These are phyloP conservation scores for Herpetotheres cachinnans DNA, from an alignment of 2,113 vertebrate species.

Conservation along the genomic window DNA sequence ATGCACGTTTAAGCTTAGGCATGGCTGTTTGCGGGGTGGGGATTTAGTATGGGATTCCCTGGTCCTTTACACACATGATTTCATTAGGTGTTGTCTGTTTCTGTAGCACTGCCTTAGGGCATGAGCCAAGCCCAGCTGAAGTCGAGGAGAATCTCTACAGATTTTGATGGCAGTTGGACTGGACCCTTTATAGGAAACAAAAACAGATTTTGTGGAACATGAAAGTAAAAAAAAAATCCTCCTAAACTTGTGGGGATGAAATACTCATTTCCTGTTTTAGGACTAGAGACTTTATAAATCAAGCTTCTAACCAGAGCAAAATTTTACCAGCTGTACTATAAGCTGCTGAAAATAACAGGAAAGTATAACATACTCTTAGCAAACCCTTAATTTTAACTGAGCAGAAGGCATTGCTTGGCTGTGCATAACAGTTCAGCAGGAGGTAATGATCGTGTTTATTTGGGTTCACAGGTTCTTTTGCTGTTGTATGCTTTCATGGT, in stretches of 20 bases:
- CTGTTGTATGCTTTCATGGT: conserved; percentile 39
- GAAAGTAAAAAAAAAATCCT: conserved; percentile 45
- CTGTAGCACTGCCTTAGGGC: conserved; percentile 7
- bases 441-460: conserved; percentile 50
- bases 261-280: conserved; percentile 60
- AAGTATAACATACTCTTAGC: neutral
- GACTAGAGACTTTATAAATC: conserved; percentile 45
- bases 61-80: conserved; percentile 32
- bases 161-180: conserved; percentile 5
- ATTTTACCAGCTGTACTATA: conserved; percentile 51
- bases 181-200: conserved; percentile 37
- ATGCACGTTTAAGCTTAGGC: conserved; percentile 30
- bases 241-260: conserved; percentile 52
- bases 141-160: conserved; percentile 21
- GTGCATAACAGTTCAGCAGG: neutral
- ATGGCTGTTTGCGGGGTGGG: conserved; percentile 9
- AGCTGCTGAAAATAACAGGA: neutral
- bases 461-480: conserved; percentile 45
- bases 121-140: conserved; percentile 13
- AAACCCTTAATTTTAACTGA: neutral
- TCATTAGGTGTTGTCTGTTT: conserved; percentile 52
- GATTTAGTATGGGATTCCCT: conserved; percentile 35
- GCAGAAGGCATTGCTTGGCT: conserved; percentile 6
- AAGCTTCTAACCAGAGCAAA: conserved; percentile 46
- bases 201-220: conserved; percentile 46